Evolutionary conservation across 2,797 vertebrate genomes (phyloP), one percentile per base, ranked within the genome.

Genomic region (Sebastiscus albofasciatus): DNA sequence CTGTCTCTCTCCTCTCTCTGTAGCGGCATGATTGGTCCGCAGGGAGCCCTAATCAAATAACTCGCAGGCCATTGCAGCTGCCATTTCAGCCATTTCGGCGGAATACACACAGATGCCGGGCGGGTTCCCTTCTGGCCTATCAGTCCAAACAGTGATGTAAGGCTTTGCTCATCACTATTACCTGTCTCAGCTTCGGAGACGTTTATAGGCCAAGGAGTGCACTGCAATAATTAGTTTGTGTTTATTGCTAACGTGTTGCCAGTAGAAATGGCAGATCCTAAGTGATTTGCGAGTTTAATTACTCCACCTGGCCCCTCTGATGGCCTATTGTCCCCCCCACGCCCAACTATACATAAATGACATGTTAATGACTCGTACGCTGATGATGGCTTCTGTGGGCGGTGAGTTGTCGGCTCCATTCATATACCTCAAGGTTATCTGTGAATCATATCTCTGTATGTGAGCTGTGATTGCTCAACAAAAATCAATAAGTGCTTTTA

Each of bases 1-100:
- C 39, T 68, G 60, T 58, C 33, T 16, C 42, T 56, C 62, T 7
- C 6, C 27, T 18, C 31, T 77, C 72, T 73, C 49, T 78, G 55
- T 20, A 72, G 77, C 79, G 61, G 76, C 46, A 20, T 52, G 77
- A 87, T 73, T 73, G 83, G 84, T 86, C 96, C 95, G 65, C 94
- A 94, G 96, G 96, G 97, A 94, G 96, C 96, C 83, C 94, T 97
- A 93, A 94, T 98, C 91, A 96, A 95, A 97, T 97, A 95, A 95
- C 96, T 94, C 2, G 73, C 83, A 80, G 85, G 84, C 89, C 89
- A 89, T 87, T 74, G 81, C 83, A 86, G 81, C 88, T 89, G 81
- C 91, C 85, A 83, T 89, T 88, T 87, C 67, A 87, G 84, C 81
- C 80, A 82, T 91, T 91, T 89, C 26, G 11, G 77, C 49, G 80